Percentiles rank a stretch among this genome's conserved stretches.
Evolutionary conservation across 2,888 invertebrate species (phyloP).

Genomic region (Zele albiditarsus): DNA sequence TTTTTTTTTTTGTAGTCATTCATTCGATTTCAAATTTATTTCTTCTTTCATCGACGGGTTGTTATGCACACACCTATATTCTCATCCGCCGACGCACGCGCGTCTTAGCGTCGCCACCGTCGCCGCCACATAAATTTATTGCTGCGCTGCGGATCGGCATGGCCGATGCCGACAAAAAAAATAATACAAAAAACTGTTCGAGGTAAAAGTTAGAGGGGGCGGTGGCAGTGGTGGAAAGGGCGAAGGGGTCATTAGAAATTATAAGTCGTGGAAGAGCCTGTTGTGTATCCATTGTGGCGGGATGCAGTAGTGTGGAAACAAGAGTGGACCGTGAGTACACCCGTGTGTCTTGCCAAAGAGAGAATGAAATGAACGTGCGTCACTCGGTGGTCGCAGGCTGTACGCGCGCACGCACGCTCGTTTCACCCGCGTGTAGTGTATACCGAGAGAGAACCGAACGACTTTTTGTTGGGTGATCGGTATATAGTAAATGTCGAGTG

Average conservation of each 20-base stretch:
- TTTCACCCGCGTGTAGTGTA: constrained; percentile 21
- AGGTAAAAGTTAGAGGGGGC: constrained; percentile 28
- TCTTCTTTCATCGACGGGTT: constrained; percentile 38
- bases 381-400: constrained; percentile 44
- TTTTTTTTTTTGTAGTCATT: background rate
- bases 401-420: constrained; percentile 33
- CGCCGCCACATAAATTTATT: constrained; percentile 43
- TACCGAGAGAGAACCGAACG: constrained; percentile 48
- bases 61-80: constrained; percentile 31
- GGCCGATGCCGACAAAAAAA: constrained; percentile 52
- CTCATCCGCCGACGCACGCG: constrained; percentile 53
- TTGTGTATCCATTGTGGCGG: constrained; percentile 26
- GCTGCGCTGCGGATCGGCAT: constrained; percentile 47
- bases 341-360: background rate
- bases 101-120: constrained; percentile 47
- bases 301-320: background rate
- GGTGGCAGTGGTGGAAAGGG: constrained; percentile 25
- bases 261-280: constrained; percentile 47
- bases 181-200: constrained; percentile 18
- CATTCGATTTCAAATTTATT: constrained; percentile 31
- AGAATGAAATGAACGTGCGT: constrained; percentile 37
- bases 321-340: background rate
- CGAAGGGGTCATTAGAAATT: constrained; percentile 53
- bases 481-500: constrained; percentile 49
- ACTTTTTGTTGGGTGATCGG: constrained; percentile 53